phyloP scores from a whole-genome alignment of 1,140 invertebrate species.

The Bilobella aurantiaca region DNA sequence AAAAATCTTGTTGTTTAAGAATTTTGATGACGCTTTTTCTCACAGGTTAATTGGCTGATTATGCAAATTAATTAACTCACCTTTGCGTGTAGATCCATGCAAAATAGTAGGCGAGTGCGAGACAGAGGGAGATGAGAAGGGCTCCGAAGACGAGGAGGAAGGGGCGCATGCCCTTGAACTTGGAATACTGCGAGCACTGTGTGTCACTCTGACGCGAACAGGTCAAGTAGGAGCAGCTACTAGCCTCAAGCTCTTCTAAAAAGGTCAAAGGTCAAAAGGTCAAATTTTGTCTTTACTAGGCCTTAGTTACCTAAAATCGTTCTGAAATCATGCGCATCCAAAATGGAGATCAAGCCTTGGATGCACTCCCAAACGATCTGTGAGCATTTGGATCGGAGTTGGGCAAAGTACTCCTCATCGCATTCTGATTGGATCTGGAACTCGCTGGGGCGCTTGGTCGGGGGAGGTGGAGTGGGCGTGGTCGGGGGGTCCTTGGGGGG shows the following conservation, averaged over 20 bases:
- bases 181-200: slow-evolving; percentile 19
- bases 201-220: slow-evolving; percentile 31
- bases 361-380: slow-evolving; percentile 32
- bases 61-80: slow-evolving; percentile 9
- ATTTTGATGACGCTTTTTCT: too few relatives aligned
- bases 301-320: slow-evolving; percentile 26
- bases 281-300: not conserved
- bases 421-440: slow-evolving; percentile 12
- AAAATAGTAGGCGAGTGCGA: slow-evolving; percentile 34
- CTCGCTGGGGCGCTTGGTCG: too few relatives aligned
- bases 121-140: slow-evolving; percentile 30
- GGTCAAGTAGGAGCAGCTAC: slow-evolving; percentile 32
- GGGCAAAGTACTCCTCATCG: slow-evolving; percentile 31
- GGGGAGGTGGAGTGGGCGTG: too few relatives aligned
- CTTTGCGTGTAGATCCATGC: slow-evolving; percentile 34
- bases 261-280: not conserved
- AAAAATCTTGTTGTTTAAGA: too few relatives aligned
- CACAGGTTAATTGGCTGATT: too few relatives aligned
- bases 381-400: slow-evolving; percentile 24
- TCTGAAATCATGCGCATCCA: slow-evolving; percentile 34
- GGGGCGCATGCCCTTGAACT: slow-evolving; percentile 25
- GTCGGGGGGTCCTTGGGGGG: too few relatives aligned
- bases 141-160: slow-evolving; percentile 35
- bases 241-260: slow-evolving; percentile 31
- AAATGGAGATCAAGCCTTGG: slow-evolving; percentile 32